Base-by-base conservation (phyloP, 2,113 vertebrate species). In the Anguilla japonica region DNA sequence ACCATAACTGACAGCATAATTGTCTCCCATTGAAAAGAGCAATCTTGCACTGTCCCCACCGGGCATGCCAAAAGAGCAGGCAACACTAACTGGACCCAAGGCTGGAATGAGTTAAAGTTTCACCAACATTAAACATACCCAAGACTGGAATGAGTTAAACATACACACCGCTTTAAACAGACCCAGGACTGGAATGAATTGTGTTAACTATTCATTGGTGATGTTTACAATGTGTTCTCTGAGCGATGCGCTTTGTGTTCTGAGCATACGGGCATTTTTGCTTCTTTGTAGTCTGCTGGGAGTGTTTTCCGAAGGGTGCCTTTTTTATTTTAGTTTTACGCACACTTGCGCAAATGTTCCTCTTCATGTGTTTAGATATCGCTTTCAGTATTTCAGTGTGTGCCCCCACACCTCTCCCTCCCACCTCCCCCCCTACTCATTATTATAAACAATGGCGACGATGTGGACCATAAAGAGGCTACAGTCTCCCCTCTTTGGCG, bases 1-100 rank as follows among this genome's bases (percentile, higher is more conserved):
- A 39, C 50, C 34, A 85, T 89, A 87, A 90, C 80, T 85, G 86
- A 83, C 91, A 89, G 87, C 85, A 75, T 91, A 89, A 92, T 92
- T 87, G 89, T 89, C 81, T 60, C 41, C 80, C 67, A 60, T 84
- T 89, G 82, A 85, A 89, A 89, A 78, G 63, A 84, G 20, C 84
- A 89, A 86, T 89, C 83, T 41, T 18, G 22, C 34, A 82, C 82
- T 82, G 53, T 87, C 81, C 83, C 57, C 60, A 83, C 29, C 20
- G 79, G 75, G 78, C 84, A 79, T 39, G 29, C 20, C 60, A 26
- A 67, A 67, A 20, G 18, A 26, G 22, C 60, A 20, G 22, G 60
- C 8, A 53, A 53, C 50, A 14, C 50, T 53, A 11, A 53, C 50
- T 53, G 50, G 50, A 14, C 50, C 13, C 13, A 53, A 53, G 50